Evolutionary conservation across 2,797 vertebrate species (phyloP), one percentile per base, ranked within the genome.

Genomic region (Tolypeutes matacus): DNA sequence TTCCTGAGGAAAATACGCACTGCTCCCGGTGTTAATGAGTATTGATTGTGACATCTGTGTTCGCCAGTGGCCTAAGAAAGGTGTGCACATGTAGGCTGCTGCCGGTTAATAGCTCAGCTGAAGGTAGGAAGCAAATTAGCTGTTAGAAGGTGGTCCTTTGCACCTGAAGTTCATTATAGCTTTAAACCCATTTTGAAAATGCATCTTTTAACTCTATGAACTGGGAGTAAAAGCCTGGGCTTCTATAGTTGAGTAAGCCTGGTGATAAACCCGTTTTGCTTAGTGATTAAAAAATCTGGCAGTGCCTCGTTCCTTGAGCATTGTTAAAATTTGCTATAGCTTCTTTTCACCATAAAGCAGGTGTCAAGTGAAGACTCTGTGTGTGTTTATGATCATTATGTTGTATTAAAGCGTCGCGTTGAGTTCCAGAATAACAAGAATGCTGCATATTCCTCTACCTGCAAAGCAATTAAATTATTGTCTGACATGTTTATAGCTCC

Each of bases 381-480:
- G 80, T 93, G 67, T 98, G 97, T 97, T 97, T 98, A 97, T 93
- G 86, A 98, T 98, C 97, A 97, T 98, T 98, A 98, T 96, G 91
- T 96, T 96, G 92, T 97, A 98, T 98, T 98, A 98, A 98, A 98
- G 97, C 89, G 92, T 96, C 87, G 89, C 69, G 73, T 49, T 97
- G 97, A 94, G 67, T 98, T 97, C 96, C 96, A 96, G 87, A 97
- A 98, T 97, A 96, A 96, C 7, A 85, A 87, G 95, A 97, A 92
- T 86, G 58, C 75, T 86, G 91, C 86, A 93, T 98, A 95, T 93
- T 97, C 95, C 91, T 95, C 97, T 98, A 97, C 98, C 97, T 98
- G 97, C 96, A 96, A 97, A 96, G 97, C 97, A 98, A 97, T 97
- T 96, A 97, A 98, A 97, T 98, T 97, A 97, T 97, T 97, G 86